Evolutionary conservation across 2,888 invertebrate species (phyloP).

Genomic region (Sialis lutaria): DNA sequence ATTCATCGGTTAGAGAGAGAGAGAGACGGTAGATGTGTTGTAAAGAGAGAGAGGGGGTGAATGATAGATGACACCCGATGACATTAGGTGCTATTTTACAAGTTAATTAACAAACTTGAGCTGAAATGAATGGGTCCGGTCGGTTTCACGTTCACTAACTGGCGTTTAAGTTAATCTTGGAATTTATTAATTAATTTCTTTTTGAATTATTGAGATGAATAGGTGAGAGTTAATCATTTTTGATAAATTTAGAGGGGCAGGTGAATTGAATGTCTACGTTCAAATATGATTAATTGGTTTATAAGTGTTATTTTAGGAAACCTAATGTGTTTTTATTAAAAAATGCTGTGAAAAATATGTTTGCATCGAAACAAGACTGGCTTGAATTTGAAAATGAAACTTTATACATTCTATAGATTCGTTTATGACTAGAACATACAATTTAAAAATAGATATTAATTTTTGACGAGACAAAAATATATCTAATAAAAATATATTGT

Average conservation of each 20-base stretch:
- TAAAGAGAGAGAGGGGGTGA: neutral
- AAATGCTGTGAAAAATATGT: no score
- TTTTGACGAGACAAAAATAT: no score
- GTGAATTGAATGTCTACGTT: no score
- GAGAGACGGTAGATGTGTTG: neutral
- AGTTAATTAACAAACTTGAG: slow-evolving; percentile 4
- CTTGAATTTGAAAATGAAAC: no score
- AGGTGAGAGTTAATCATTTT: neutral
- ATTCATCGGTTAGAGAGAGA: neutral
- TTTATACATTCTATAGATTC: no score
- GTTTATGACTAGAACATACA: no score
- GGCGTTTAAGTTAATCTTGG: slow-evolving; percentile 1
- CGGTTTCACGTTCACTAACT: neutral
- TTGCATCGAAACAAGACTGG: no score
- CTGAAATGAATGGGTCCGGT: slow-evolving; percentile 1
- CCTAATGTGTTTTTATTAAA: neutral
- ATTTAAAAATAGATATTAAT: no score
- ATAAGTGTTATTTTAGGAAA: neutral
- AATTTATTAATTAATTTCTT: no score
- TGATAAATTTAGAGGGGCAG: neutral
- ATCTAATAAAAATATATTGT: no score
- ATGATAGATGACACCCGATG: slow-evolving; percentile 2
- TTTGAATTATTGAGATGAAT: neutral
- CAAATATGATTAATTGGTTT: neutral
- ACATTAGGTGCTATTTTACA: slow-evolving; percentile 5